Base-by-base conservation (phyloP, 2,888 invertebrate species). In the Cataglyphis rosenhaueri region DNA sequence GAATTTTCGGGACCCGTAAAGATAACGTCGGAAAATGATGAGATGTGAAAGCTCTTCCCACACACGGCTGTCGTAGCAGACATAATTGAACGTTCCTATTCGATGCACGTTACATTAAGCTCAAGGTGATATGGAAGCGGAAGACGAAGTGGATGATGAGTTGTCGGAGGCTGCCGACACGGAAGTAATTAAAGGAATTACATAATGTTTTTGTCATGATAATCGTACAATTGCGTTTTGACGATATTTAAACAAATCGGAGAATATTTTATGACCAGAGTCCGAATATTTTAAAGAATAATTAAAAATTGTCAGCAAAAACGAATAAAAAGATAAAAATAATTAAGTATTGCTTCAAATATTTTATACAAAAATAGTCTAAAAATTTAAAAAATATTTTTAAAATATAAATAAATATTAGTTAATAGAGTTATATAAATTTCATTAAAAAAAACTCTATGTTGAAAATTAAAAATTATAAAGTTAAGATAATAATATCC, bases 91-190 rank as follows among this genome's bases (percentile, higher is more conserved):
- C 68, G 48, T 61, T 66, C 62, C 81, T 68, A 66, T 48, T 86
- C 88, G 61, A 89, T 90, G 89, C 73, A 84, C 81, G 83, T 87
- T 83, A 84, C 76, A 71, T 75, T 78, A 81, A 81, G 73, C 83
- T 76, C 82, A 85, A 94, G 92, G 92, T 94, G 94, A 94, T 93
- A 94, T 94, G 94, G 93, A 94, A 90, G 90, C 94, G 83, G 94
- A 92, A 88, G 93, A 93, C 90, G 94, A 94, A 91, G 89, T 92
- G 90, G 94, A 94, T 87, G 94, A 94, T 86, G 93, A 94, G 89
- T 88, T 92, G 90, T 85, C 91, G 83, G 91, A 91, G 86, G 91
- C 91, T 88, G 90, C 91, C 89, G 92, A 91, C 88, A 86, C 88
- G 86, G 90, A 90, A 90, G 92, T 93, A 90, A 91, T 86, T 57